Evolutionary conservation across 2,113 vertebrate species (phyloP).

Genomic region (Agelaius phoeniceus): DNA sequence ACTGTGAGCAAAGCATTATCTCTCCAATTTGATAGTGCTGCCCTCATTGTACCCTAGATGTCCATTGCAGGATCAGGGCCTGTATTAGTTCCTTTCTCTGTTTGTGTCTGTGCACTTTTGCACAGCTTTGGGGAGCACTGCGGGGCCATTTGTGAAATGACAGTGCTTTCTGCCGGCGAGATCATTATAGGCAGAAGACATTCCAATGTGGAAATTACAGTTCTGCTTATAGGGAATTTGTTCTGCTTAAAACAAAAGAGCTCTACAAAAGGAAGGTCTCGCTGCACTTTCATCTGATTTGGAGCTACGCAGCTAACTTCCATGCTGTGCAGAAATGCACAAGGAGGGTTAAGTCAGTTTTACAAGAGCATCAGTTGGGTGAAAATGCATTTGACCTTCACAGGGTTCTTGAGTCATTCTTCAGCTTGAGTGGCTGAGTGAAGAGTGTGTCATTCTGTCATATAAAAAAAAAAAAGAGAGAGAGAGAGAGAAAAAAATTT

Average conservation of each 20-base stretch:
- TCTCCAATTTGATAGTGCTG: neutral
- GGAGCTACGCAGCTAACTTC: neutral
- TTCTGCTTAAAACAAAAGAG: slow-evolving; percentile 39
- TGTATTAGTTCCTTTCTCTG: neutral
- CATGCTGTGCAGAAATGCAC: slow-evolving; percentile 26
- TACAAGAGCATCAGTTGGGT: slow-evolving; percentile 53
- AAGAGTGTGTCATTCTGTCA: slow-evolving; percentile 77
- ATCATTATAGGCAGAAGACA: slow-evolving; percentile 14
- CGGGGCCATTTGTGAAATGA: slow-evolving; percentile 40
- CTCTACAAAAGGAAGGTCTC: neutral
- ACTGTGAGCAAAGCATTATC: neutral
- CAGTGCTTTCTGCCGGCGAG: neutral
- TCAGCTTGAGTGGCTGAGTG: slow-evolving; percentile 75
- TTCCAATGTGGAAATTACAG: slow-evolving; percentile 36
- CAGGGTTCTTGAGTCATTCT: slow-evolving; percentile 68
- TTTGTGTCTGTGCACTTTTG: neutral
- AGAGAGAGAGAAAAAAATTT: slow-evolving; percentile 39
- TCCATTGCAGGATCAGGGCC: neutral
- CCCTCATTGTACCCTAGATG: slow-evolving; percentile 8
- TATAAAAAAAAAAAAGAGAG: neutral
- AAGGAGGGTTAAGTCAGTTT: slow-evolving; percentile 57
- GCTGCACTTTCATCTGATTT: neutral
- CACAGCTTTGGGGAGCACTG: slow-evolving; percentile 5
- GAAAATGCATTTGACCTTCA: slow-evolving; percentile 75
- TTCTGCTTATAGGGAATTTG: slow-evolving; percentile 16